Evolutionary conservation across 2,113 vertebrate genomes (phyloP), one percentile per base, ranked within the genome.

Genomic region (Oxygymnocypris stewartii): DNA sequence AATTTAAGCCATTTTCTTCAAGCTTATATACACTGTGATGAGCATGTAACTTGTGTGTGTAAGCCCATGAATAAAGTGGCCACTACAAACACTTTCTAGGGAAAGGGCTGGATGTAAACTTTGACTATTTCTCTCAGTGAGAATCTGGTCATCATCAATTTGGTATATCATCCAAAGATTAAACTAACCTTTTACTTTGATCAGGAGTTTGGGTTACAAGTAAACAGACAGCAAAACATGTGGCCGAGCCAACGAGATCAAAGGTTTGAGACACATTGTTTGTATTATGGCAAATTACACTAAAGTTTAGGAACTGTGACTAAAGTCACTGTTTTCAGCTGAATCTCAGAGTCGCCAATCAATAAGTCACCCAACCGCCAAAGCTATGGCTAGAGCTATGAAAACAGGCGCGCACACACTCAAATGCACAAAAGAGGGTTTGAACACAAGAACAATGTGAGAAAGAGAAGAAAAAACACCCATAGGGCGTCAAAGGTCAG

Each of bases 221-320:
- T 91, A 90, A 90, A 92, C 91, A 92, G 91, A 94, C 93, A 93
- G 93, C 91, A 89, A 92, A 90, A 94, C 92, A 94, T 92, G 90
- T 89, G 90, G 91, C 91, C 93, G 91, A 93, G 79, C 79, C 81
- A 83, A 51, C 28, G 18, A 37, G 28, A 83, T 54, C 65, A 83
- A 83, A 71, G 81, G 37, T 80, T 61, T 13, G 49, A 59, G 31
- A 51, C 35, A 9, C 51, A 4, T 37, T 69, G 65, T 35, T 49
- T 71, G 81, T 83, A 83, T 71, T 83, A 54, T 71, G 13, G 42
- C 44, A n/a, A 54, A 54, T 83, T 83, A 71, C 65, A 28, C 44
- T 67, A 37, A 47, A 37, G 44, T 71, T 83, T n/a, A 83, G 81
- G 81, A 83, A 71, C 65, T 83, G 81, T 83, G 81, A 69, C 81